Base-by-base conservation (phyloP, 2,797 vertebrate species). In the Gallinago nigripennis region DNA sequence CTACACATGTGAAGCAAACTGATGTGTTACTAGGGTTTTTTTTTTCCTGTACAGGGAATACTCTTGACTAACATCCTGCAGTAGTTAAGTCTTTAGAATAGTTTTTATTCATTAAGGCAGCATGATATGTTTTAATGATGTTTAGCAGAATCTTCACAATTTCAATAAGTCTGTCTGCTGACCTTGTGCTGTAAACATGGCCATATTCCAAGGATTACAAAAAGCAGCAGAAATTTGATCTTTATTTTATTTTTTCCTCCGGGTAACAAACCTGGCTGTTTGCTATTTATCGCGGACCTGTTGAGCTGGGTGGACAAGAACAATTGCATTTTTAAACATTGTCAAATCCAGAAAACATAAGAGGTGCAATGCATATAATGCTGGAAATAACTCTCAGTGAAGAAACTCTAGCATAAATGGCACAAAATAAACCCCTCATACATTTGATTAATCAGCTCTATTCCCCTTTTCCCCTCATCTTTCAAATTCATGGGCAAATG, bases 401-500 rank as follows among this genome's bases (percentile, higher is more conserved):
- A 31, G 27, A 82, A 91, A 92, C 69, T 75, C 65, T 54, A 63
- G 91, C 35, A 33, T 70, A 76, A 77, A 33, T 31, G 56, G 39
- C 82, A 60, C 41, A 81, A 95, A 94, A 92, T 70, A 88, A 81
- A 86, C 69, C 30, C 54, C 69, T 78, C 76, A n/a, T 28, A 46
- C 27, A 75, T 89, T 86, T 75, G 69, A 85, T 94, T 92, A 93
- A 96, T 96, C 93, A 88, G 51, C 79, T 68, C 77, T 80, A 58
- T 90, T 82, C 86, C 78, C 90, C 57, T 77, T 90, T 87, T 3
- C 75, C 54, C 64, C 41, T 90, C 73, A 58, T 97, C 87, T 97
- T 97, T 96, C 88, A 91, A 90, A 95, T 95, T 96, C 84, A 53
- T 31, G 73, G 88, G 73, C 88, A 84, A 96, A 95, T 94, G 96